Percentiles rank a stretch among this genome's conserved stretches.
phyloP scores from a whole-genome alignment of 2,888 invertebrate species.

The Lepidochrysops patricia region DNA sequence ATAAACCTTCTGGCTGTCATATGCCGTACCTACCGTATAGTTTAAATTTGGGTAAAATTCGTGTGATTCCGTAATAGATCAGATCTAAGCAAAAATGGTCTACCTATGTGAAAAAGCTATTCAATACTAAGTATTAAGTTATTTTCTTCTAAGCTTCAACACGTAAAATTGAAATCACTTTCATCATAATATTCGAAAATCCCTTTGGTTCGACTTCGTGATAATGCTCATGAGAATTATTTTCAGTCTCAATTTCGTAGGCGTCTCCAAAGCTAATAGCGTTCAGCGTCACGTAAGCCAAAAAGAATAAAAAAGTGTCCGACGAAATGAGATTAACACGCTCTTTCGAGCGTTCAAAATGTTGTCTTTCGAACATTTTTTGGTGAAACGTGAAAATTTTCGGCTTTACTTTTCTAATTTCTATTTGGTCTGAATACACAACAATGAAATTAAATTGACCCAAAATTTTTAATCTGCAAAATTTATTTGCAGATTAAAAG shows the following conservation, averaged over 20 bases:
- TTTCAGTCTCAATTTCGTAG: not conserved
- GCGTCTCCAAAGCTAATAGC: slow-evolving; percentile 1
- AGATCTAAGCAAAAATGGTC: not conserved
- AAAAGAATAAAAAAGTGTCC: not conserved
- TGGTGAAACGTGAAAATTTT: not conserved
- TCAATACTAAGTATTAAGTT: too few relatives aligned
- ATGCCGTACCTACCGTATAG: not conserved
- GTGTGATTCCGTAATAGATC: too few relatives aligned
- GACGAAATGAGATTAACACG: not conserved
- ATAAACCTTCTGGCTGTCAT: not conserved
- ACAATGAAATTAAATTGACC: not conserved
- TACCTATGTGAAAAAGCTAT: too few relatives aligned
- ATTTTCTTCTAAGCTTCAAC: too few relatives aligned
- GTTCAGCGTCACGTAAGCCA: not conserved
- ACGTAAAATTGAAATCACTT: not conserved
- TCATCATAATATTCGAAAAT: not conserved
- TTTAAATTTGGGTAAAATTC: not conserved
- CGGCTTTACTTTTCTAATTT: not conserved
- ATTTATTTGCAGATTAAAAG: too few relatives aligned
- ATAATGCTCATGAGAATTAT: not conserved
- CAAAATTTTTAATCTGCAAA: too few relatives aligned
- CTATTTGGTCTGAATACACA: not conserved
- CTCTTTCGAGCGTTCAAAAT: not conserved
- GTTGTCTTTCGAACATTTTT: not conserved
- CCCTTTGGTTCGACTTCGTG: not conserved